Evolutionary conservation across 2,888 invertebrate genomes (phyloP).

Genomic region (Phyllotreta cruciferae): DNA sequence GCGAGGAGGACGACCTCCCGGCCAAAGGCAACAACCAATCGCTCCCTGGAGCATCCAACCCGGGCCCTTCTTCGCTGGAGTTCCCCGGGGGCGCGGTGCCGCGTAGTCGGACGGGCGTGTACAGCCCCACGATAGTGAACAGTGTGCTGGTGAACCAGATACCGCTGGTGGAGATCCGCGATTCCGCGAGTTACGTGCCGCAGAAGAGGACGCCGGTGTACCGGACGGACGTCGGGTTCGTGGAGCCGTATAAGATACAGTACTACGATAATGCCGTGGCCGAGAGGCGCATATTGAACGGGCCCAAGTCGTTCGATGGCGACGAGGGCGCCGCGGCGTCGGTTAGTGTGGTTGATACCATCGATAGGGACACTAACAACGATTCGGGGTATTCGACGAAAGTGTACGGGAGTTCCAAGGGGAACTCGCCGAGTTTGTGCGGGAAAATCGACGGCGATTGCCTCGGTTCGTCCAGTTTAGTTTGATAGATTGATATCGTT

Average conservation of each 20-base stretch:
- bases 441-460: conserved; percentile 60
- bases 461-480: conserved; percentile 71
- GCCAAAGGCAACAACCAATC: conserved; percentile 23
- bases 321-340: conserved; percentile 22
- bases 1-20: conserved; percentile 58
- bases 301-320: conserved; percentile 40
- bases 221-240: conserved; percentile 43
- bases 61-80: conserved; percentile 20
- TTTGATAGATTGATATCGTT: conserved; percentile 49
- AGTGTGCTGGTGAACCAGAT: conserved; percentile 53
- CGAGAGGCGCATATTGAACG: conserved; percentile 55
- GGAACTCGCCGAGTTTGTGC: conserved; percentile 78
- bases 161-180: conserved; percentile 55
- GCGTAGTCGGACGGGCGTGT: conserved; percentile 62
- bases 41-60: conserved; percentile 6
- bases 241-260: conserved; percentile 38
- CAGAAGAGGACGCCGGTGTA: conserved; percentile 40
- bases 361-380: conserved; percentile 75
- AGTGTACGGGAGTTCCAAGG: conserved; percentile 79
- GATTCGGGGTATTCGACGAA: conserved; percentile 88
- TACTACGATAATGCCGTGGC: conserved; percentile 48
- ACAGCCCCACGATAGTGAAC: conserved; percentile 59
- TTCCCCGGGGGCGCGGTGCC: conserved; percentile 52
- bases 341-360: conserved; percentile 48
- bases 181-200: conserved; percentile 38